A percentile compares a stretch with the other conserved stretches of the same genome.
These are phyloP conservation scores for Gymnogyps californianus DNA, from an alignment of 2,113 vertebrate species.

Conservation along the genomic window DNA sequence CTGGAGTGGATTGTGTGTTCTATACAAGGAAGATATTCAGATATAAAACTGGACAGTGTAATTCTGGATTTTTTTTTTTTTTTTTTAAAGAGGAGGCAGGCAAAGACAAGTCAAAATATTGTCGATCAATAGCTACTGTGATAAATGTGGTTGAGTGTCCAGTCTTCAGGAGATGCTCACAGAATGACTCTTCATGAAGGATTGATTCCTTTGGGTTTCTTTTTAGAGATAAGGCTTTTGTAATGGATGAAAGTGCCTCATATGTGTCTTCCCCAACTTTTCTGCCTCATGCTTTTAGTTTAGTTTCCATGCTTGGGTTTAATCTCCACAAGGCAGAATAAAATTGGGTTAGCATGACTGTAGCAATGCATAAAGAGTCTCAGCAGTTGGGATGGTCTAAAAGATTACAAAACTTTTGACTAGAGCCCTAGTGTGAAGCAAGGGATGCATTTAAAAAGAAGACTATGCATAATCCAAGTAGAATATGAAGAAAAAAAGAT, in stretches of 20 bases:
- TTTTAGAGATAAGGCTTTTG: background rate
- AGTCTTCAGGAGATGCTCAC: background rate
- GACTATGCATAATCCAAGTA: background rate
- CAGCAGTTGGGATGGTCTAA: background rate
- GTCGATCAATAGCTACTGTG: rapidly evolving
- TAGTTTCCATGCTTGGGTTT: background rate
- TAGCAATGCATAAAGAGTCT: background rate
- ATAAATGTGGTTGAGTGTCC: background rate
- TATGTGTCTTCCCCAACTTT: background rate
- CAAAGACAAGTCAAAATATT: background rate
- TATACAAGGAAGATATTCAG: background rate
- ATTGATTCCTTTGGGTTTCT: background rate
- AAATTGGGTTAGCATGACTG: background rate
- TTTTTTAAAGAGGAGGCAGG: background rate
- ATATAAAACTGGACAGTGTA: background rate
- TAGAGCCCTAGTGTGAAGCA: background rate
- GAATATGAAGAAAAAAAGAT: background rate
- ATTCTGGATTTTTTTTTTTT: background rate
- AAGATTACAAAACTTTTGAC: background rate
- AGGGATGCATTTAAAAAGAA: background rate
- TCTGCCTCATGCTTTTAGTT: background rate
- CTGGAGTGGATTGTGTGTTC: background rate
- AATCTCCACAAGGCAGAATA: background rate
- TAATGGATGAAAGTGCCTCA: background rate
- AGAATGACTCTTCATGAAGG: background rate